A percentile compares a stretch with the other conserved stretches of the same genome.
These are phyloP conservation scores for Eulithis testata DNA, from an alignment of 2,888 invertebrate species.

Conservation along the genomic window DNA sequence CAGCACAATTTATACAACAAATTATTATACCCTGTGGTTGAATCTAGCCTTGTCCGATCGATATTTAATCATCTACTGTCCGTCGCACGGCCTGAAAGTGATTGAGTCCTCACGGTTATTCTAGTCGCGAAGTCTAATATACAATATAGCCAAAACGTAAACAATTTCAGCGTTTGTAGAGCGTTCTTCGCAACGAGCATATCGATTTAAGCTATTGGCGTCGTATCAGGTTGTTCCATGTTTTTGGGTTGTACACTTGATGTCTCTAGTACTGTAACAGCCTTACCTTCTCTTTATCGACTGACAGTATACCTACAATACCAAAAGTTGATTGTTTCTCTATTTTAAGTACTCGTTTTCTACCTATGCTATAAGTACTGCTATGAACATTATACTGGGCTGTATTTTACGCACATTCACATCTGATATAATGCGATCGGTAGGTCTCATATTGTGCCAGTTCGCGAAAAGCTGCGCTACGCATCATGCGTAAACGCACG, in stretches of 20 bases:
- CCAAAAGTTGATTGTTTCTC: too few relatives aligned
- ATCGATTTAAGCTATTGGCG: slow-evolving; percentile 2
- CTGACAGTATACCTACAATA: too few relatives aligned
- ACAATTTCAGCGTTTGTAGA: slow-evolving; percentile 2
- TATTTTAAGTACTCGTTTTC: too few relatives aligned
- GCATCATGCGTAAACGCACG: slow-evolving; percentile 47
- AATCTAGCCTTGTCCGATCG: slow-evolving; percentile 16
- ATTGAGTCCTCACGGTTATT: slow-evolving; percentile 1
- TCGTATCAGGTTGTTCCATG: slow-evolving; percentile 5
- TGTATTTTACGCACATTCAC: background rate
- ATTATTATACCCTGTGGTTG: slow-evolving; percentile 12
- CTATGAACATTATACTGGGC: too few relatives aligned
- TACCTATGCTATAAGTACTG: too few relatives aligned
- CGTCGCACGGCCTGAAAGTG: background rate
- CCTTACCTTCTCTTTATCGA: too few relatives aligned
- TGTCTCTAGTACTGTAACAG: background rate
- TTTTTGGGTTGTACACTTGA: background rate
- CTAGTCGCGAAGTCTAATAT: background rate
- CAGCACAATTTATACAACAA: slow-evolving; percentile 13
- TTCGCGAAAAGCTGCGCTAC: slow-evolving; percentile 33
- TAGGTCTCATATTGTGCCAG: slow-evolving; percentile 19
- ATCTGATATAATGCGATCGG: background rate
- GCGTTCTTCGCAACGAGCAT: background rate
- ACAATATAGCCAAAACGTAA: background rate
- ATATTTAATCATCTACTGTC: slow-evolving; percentile 17